Conservation (phyloP, 2,888 invertebrate genomes). For the Aspidiotus destructor region DNA sequence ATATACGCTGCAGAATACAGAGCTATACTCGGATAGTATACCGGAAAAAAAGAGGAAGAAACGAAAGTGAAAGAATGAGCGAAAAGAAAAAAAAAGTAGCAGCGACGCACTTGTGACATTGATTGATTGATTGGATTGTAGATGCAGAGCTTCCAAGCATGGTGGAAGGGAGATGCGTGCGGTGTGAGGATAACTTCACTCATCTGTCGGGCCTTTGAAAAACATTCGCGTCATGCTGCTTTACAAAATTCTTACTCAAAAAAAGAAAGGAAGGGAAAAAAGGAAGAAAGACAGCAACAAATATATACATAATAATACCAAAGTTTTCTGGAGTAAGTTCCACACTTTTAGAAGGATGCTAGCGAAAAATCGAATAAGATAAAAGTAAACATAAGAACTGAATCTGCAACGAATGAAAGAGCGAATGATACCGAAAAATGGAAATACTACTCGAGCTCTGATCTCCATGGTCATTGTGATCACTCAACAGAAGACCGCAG, state of each 20-base stretch:
- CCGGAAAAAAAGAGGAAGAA: conserved; percentile 1
- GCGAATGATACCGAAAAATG: too few relatives aligned
- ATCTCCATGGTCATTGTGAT: too few relatives aligned
- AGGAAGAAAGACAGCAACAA: conserved; percentile 26
- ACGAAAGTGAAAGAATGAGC: conserved; percentile 11
- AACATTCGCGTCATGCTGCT: conserved; percentile 32
- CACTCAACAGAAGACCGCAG: too few relatives aligned
- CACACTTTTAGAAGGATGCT: conserved; percentile 26
- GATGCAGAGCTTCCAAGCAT: conserved; percentile 29
- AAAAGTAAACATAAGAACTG: conserved; percentile 21
- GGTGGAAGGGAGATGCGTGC: conserved; percentile 16
- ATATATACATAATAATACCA: conserved; percentile 32
- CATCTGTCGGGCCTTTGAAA: conserved; percentile 33
- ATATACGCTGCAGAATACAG: conserved; percentile 4
- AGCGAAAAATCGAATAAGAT: conserved; percentile 16
- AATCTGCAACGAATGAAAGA: conserved; percentile 16
- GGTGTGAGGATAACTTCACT: conserved; percentile 31
- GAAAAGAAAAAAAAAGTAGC: conserved; percentile 24
- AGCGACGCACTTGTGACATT: conserved; percentile 33
- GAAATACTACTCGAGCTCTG: too few relatives aligned
- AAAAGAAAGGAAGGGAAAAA: not conserved
- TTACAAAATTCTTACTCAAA: conserved; percentile 33
- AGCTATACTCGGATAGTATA: not conserved
- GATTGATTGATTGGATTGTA: conserved; percentile 34
- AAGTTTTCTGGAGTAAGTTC: conserved; percentile 30